Evolutionary conservation across 2,113 vertebrate genomes (phyloP).

Genomic region (Equus przewalskii): DNA sequence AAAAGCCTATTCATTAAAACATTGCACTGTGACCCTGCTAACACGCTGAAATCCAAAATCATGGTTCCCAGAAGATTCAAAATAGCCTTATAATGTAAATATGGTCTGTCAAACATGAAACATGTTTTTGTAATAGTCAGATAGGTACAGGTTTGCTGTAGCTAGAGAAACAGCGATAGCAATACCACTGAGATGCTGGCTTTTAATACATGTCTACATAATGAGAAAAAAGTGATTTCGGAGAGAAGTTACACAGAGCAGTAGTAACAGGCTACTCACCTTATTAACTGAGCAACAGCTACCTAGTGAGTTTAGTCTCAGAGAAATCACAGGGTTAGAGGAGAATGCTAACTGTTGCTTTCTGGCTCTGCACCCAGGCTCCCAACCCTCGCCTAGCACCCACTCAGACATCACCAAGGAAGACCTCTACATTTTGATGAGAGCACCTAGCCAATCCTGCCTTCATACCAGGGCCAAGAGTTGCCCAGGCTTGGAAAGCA

Average conservation of each 20-base stretch:
- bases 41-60: slow-evolving; percentile 49
- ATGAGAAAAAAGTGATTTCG: slow-evolving; percentile 15
- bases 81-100: background rate
- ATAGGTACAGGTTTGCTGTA: background rate
- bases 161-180: background rate
- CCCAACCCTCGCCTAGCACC: background rate
- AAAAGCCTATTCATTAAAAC: slow-evolving; percentile 33
- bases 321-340: background rate
- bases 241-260: background rate
- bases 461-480: background rate
- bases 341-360: background rate
- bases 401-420: background rate
- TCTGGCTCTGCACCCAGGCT: background rate
- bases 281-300: background rate
- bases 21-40: slow-evolving; percentile 7
- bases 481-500: background rate
- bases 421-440: background rate
- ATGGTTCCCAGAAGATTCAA: slow-evolving; percentile 34
- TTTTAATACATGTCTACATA: background rate
- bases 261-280: background rate
- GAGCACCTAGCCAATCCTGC: background rate
- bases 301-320: background rate
- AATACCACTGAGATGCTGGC: background rate
- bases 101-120: background rate
- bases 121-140: background rate